Percentiles rank a stretch among this genome's conserved stretches.
Conservation (phyloP, 2,113 vertebrate genomes). For the Chaenogobius annularis region DNA sequence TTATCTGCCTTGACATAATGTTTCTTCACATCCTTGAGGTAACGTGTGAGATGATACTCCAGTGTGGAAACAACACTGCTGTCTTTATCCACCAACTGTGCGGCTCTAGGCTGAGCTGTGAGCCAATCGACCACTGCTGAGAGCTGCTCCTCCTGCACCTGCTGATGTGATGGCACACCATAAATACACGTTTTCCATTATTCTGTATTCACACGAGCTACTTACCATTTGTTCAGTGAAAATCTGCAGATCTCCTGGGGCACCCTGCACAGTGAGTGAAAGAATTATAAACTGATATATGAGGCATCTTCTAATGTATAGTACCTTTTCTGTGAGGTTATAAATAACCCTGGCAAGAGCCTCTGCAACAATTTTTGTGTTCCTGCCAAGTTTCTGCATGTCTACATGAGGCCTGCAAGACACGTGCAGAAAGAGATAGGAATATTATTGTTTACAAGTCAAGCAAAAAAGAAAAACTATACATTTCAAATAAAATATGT, state of each 20-base stretch:
- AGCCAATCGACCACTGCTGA: constrained; percentile 95
- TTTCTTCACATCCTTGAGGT: constrained; percentile 94
- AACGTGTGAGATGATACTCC: constrained; percentile 88
- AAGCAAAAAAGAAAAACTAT: neutral
- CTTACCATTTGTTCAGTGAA: constrained; percentile 98
- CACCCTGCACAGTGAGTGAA: constrained; percentile 77
- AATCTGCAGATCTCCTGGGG: constrained; percentile 89
- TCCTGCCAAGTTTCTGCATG: constrained; percentile 86
- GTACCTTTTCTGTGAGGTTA: constrained; percentile 95
- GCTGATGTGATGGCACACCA: constrained; percentile 62
- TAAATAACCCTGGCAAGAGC: constrained; percentile 94
- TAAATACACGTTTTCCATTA: neutral
- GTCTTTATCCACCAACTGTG: constrained; percentile 94
- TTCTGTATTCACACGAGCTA: neutral
- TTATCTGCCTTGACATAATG: constrained; percentile 95
- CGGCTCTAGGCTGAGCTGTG: constrained; percentile 90
- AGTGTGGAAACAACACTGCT: constrained; percentile 91
- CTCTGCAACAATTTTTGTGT: constrained; percentile 91
- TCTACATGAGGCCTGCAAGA: constrained; percentile 86
- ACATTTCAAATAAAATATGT: neutral
- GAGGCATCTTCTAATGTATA: neutral
- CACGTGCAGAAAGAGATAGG: constrained; percentile 23
- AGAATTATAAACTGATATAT: neutral
- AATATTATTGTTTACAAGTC: neutral
- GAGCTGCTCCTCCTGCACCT: constrained; percentile 94